Percentiles rank a stretch among this genome's conserved stretches.
phyloP scores from a whole-genome alignment of 2,797 vertebrate species.

The Caiman crocodilus region DNA sequence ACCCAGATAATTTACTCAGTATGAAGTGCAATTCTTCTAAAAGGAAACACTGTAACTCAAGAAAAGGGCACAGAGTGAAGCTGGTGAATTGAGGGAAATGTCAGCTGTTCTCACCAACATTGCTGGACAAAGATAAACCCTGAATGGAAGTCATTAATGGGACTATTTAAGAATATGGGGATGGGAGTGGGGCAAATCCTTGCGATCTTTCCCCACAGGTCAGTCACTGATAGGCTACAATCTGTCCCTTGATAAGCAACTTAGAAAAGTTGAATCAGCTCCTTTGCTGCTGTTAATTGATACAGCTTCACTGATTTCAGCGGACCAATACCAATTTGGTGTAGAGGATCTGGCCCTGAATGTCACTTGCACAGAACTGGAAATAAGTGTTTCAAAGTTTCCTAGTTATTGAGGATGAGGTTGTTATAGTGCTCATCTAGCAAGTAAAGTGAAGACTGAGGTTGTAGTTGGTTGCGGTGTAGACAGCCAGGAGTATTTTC shows the following conservation, averaged over 20 bases:
- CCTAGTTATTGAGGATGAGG: rapidly evolving
- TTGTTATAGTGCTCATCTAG: rapidly evolving
- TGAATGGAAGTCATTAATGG: slow-evolving; percentile 23
- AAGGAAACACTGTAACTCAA: background rate
- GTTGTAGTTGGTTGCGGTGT: rapidly evolving
- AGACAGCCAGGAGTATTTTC: background rate
- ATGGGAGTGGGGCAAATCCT: background rate
- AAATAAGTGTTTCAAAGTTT: background rate
- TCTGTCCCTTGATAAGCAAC: slow-evolving; percentile 15
- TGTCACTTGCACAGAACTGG: rapidly evolving
- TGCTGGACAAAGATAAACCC: slow-evolving; percentile 39
- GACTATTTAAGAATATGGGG: rapidly evolving
- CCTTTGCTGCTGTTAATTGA: background rate
- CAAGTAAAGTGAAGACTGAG: rapidly evolving
- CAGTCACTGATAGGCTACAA: background rate
- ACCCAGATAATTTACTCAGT: slow-evolving; percentile 70
- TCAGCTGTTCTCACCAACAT: slow-evolving; percentile 29
- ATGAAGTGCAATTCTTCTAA: slow-evolving; percentile 72
- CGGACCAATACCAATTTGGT: rapidly evolving
- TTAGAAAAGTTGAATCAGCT: background rate
- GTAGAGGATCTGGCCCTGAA: rapidly evolving
- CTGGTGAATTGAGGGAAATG: slow-evolving; percentile 37
- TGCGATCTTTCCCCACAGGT: background rate
- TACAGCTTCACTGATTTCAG: rapidly evolving
- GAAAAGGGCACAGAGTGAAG: slow-evolving; percentile 27